Conservation (phyloP, 2,113 vertebrate genomes). For the Sakesphorus luctuosus region DNA sequence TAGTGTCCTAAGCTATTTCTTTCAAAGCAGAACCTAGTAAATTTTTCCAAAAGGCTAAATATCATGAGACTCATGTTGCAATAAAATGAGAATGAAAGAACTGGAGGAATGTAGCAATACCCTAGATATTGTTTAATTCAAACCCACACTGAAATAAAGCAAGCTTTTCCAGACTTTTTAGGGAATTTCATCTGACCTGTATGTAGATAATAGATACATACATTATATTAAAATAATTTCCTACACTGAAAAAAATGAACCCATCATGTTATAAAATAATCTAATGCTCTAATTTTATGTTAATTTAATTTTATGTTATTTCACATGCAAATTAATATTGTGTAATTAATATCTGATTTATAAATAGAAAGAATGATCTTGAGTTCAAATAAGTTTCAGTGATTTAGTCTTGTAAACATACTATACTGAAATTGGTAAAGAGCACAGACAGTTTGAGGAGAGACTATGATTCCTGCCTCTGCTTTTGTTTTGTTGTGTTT, state of each 20-base stretch:
- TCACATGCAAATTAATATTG: not conserved
- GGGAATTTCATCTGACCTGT: not conserved
- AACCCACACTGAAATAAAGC: not conserved
- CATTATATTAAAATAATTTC: not conserved
- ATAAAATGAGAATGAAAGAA: constrained; percentile 14
- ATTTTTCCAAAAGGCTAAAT: constrained; percentile 6
- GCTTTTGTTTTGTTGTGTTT: not conserved
- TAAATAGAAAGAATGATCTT: not conserved
- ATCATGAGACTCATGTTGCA: not conserved
- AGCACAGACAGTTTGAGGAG: not conserved
- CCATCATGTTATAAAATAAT: not conserved
- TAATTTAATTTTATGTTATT: not conserved
- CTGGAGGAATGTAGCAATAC: not conserved
- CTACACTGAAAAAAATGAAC: not conserved
- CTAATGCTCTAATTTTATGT: not conserved
- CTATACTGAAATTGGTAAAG: not conserved
- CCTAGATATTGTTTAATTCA: not conserved
- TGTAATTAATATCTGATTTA: not conserved
- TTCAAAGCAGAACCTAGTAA: not conserved
- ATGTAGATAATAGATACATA: not conserved
- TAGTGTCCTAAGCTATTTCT: not conserved
- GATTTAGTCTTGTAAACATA: not conserved
- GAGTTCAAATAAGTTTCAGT: not conserved
- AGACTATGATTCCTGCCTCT: not conserved
- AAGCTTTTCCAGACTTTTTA: not conserved